Evolutionary conservation across 2,888 invertebrate genomes (phyloP).

Genomic region (Esperia sulphurella): DNA sequence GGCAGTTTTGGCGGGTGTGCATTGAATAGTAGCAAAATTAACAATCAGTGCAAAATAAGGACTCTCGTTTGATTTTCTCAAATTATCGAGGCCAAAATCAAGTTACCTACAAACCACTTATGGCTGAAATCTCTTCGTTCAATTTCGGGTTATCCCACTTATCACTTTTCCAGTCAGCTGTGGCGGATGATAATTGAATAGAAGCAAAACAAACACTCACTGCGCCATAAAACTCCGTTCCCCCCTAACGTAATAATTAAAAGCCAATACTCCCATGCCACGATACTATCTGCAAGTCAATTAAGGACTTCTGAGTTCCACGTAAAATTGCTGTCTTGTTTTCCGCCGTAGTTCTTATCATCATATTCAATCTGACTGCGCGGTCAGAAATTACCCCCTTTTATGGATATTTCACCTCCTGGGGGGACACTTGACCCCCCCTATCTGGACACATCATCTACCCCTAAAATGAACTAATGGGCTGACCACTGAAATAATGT

Average conservation of each 20-base stretch:
- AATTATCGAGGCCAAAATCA: too few relatives aligned
- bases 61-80: too few relatives aligned
- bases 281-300: slow-evolving; percentile 69
- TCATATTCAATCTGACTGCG: slow-evolving; percentile 69
- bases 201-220: slow-evolving; percentile 28
- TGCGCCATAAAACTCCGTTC: slow-evolving; percentile 26
- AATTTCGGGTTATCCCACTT: too few relatives aligned
- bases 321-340: slow-evolving; percentile 75
- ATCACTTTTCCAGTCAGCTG: too few relatives aligned
- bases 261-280: slow-evolving; percentile 59
- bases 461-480: slow-evolving; percentile 74
- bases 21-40: too few relatives aligned
- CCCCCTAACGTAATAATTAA: slow-evolving; percentile 51
- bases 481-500: slow-evolving; percentile 37
- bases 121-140: too few relatives aligned
- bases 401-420: slow-evolving; percentile 75
- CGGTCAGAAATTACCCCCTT: slow-evolving; percentile 72
- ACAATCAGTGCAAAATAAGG: too few relatives aligned
- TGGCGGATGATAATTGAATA: background rate
- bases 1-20: too few relatives aligned
- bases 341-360: slow-evolving; percentile 60
- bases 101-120: too few relatives aligned
- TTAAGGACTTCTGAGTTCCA: slow-evolving; percentile 70
- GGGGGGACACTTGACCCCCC: slow-evolving; percentile 75
- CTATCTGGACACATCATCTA: slow-evolving; percentile 76